A percentile compares a stretch with the other conserved stretches of the same genome.
Conservation (phyloP, 2,797 vertebrate genomes). For the Karalla daura region DNA sequence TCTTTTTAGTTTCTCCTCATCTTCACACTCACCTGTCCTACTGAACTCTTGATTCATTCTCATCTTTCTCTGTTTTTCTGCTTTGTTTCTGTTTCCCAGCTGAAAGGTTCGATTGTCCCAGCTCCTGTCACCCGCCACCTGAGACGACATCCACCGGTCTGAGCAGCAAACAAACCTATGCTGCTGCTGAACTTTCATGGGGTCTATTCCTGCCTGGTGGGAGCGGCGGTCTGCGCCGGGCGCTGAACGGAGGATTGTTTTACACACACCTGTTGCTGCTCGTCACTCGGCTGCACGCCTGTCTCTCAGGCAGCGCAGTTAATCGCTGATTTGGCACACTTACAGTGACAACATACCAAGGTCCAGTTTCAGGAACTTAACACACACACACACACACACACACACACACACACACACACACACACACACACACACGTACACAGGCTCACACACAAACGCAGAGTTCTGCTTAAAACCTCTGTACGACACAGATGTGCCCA, state of each 20-base stretch:
- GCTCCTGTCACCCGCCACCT: conserved; percentile 10
- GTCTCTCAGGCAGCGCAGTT: conserved; percentile 75
- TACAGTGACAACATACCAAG: conserved; percentile 85
- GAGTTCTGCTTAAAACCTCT: not conserved
- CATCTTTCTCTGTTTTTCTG: not conserved
- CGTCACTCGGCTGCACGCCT: conserved; percentile 82
- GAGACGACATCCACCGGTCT: conserved; percentile 34
- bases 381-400: not conserved
- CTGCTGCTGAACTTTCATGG: conserved; percentile 62
- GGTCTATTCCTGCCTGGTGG: conserved; percentile 71
- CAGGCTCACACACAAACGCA: conserved; percentile 4
- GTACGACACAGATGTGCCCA: not conserved
- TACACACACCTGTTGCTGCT: conserved; percentile 73
- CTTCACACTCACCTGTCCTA: not conserved
- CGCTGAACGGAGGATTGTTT: conserved; percentile 67
- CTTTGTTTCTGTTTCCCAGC: not conserved
- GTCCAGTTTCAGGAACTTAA: conserved; percentile 81
- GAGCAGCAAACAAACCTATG: conserved; percentile 39
- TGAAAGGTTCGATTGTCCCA: conserved; percentile 14
- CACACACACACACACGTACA: not conserved
- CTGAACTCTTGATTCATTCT: not conserved
- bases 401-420: conserved; percentile 21
- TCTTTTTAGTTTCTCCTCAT: not conserved
- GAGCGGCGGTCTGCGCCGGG: conserved; percentile 56
- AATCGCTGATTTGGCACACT: conserved; percentile 87